A percentile compares a stretch with the other conserved stretches of the same genome.
These are phyloP conservation scores for Tetraodon nigroviridis DNA, from an alignment of 2,113 vertebrate genomes.

Conservation along the genomic window DNA sequence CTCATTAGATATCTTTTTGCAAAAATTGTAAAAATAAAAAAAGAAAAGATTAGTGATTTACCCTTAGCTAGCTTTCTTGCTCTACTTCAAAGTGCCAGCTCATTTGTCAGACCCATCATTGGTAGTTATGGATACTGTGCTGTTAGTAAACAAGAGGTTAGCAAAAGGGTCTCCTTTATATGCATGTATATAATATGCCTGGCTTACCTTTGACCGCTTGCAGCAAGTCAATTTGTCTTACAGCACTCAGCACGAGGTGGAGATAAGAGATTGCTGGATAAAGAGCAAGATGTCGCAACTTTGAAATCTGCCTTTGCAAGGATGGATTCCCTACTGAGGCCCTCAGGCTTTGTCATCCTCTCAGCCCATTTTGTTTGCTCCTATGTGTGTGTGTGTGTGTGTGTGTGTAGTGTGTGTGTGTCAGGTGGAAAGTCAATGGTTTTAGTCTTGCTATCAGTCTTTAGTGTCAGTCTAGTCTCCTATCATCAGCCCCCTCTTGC, in stretches of 20 bases:
- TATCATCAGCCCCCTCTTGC: conserved; percentile 16
- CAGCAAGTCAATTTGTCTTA: conserved; percentile 20
- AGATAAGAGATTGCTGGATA: conserved; percentile 11
- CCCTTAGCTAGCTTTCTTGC: too few species aligned
- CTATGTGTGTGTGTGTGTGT: conserved; percentile 10
- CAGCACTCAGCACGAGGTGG: conserved; percentile 18
- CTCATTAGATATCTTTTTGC: too few species aligned
- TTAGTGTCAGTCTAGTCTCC: conserved; percentile 45
- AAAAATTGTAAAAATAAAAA: too few species aligned
- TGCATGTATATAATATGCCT: conserved; percentile 4
- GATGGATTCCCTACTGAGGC: conserved; percentile 61
- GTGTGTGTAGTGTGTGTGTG: conserved; percentile 27
- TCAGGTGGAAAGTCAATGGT: conserved; percentile 40
- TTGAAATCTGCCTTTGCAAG: conserved; percentile 62
- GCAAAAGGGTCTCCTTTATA: neutral
- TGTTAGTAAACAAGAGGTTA: neutral
- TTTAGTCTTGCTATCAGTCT: conserved; percentile 51
- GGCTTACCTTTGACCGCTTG: conserved; percentile 3
- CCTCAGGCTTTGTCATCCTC: conserved; percentile 61
- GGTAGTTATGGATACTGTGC: neutral
- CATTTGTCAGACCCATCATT: too few species aligned
- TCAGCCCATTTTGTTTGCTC: conserved; percentile 34
- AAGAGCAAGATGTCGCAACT: conserved; percentile 39
- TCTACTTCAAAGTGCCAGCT: too few species aligned
- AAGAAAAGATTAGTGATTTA: too few species aligned